These are phyloP conservation scores for Rhyacophila evoluta DNA, from an alignment of 2,888 invertebrate genomes.

Conservation along the genomic window DNA sequence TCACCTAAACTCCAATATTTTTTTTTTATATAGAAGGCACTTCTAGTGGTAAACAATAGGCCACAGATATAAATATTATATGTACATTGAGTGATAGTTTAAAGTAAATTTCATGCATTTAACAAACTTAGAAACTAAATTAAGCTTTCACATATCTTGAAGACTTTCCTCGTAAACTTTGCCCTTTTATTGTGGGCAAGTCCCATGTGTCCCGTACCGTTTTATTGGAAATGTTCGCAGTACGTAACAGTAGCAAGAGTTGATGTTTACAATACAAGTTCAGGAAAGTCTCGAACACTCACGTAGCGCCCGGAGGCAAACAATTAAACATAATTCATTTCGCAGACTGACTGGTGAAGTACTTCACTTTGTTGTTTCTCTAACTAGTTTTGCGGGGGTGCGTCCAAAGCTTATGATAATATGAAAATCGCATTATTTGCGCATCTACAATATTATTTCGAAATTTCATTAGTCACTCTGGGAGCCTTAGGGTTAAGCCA, in stretches of 20 bases:
- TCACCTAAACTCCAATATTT: too few relatives aligned
- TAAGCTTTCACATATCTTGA: neutral
- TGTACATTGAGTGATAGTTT: too few relatives aligned
- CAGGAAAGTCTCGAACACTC: slow-evolving; percentile 1
- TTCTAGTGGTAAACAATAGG: too few relatives aligned
- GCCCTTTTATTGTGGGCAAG: neutral
- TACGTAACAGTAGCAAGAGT: neutral
- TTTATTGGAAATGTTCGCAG: slow-evolving; percentile 9
- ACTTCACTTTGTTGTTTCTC: neutral
- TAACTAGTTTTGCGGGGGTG: neutral
- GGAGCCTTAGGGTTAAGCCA: neutral
- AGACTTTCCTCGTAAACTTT: neutral
- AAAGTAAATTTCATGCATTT: too few relatives aligned
- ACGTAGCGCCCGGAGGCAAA: neutral
- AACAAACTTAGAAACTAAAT: neutral
- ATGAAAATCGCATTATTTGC: neutral
- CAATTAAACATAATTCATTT: slow-evolving; percentile 34
- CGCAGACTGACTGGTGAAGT: slow-evolving; percentile 23
- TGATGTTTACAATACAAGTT: slow-evolving; percentile 1
- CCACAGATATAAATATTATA: too few relatives aligned
- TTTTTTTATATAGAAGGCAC: too few relatives aligned
- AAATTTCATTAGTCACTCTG: neutral
- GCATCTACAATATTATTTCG: neutral
- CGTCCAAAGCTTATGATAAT: slow-evolving; percentile 2
- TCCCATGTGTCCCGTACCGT: neutral